Conservation (phyloP, 92 coral and sea anemone genomes). For the Epizoanthus fatuus region DNA sequence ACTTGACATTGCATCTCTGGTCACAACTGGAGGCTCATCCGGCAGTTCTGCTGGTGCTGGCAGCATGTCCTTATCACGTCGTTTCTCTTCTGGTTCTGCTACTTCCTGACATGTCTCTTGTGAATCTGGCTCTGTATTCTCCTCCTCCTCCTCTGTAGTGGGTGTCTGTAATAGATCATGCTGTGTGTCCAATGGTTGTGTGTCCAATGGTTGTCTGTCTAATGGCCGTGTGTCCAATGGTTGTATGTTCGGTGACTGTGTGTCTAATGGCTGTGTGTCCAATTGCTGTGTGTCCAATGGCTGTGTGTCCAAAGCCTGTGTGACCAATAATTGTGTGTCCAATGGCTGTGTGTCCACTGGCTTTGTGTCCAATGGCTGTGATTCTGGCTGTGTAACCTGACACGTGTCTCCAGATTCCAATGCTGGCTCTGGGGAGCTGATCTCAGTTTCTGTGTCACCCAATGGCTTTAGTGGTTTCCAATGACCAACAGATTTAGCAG, state of each 20-base stretch:
- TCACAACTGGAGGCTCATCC: neutral
- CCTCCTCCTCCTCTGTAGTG: neutral
- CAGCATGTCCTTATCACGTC: neutral
- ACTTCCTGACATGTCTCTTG: neutral
- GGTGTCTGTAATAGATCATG: neutral
- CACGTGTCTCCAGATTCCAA: neutral
- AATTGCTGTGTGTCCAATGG: neutral
- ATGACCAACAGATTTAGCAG: neutral
- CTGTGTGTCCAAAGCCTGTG: neutral
- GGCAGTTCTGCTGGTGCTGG: neutral
- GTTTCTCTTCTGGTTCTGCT: neutral
- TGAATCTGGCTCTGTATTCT: neutral
- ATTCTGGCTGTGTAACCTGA: neutral
- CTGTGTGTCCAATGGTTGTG: neutral
- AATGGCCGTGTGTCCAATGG: neutral
- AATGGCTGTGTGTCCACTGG: neutral
- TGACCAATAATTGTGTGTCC: neutral
- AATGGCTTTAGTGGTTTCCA: constrained; percentile 19
- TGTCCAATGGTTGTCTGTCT: too few relatives aligned
- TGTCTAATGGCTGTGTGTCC: neutral
- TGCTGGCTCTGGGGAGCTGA: neutral
- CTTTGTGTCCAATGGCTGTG: neutral
- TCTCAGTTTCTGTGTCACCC: neutral
- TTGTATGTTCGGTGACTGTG: neutral
- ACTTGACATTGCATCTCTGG: neutral